phyloP scores from a whole-genome alignment of 2,888 invertebrate genomes.

The Hypolimnas misippus region DNA sequence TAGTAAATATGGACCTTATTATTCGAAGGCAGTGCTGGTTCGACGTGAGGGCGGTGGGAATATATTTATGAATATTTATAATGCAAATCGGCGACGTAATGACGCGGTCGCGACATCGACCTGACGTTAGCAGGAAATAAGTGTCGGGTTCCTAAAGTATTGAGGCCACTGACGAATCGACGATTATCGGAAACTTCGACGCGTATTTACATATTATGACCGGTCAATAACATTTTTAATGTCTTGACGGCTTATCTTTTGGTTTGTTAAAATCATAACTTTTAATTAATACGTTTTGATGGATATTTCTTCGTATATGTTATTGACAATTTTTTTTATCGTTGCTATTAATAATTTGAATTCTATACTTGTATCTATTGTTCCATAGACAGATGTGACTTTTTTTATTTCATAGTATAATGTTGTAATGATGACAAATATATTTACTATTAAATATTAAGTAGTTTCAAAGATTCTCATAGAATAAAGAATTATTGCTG shows the following conservation, averaged over 20 bases:
- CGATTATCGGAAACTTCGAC: conserved; percentile 32
- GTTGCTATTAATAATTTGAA: no score
- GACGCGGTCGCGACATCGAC: conserved; percentile 65
- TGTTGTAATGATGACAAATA: no score
- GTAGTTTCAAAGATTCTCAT: no score
- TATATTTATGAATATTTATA: conserved; percentile 78
- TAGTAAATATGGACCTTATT: conserved; percentile 24
- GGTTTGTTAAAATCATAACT: neutral
- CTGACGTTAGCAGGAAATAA: conserved; percentile 69
- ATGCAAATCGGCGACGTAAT: conserved; percentile 72
- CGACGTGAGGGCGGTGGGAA: conserved; percentile 66
- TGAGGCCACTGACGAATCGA: conserved; percentile 38
- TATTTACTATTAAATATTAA: no score
- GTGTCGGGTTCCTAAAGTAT: conserved; percentile 60
- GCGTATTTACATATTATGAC: conserved; percentile 21
- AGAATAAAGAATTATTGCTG: no score
- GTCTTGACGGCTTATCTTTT: neutral
- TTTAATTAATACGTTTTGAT: neutral
- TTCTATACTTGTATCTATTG: no score
- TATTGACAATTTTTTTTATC: neutral
- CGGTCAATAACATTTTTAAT: conserved; percentile 29
- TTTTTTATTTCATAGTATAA: no score
- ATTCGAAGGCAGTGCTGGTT: conserved; percentile 42
- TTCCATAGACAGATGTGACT: no score
- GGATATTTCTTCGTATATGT: neutral